Base-by-base conservation (phyloP, 2,113 vertebrate genomes). In the Cinclus cinclus region DNA sequence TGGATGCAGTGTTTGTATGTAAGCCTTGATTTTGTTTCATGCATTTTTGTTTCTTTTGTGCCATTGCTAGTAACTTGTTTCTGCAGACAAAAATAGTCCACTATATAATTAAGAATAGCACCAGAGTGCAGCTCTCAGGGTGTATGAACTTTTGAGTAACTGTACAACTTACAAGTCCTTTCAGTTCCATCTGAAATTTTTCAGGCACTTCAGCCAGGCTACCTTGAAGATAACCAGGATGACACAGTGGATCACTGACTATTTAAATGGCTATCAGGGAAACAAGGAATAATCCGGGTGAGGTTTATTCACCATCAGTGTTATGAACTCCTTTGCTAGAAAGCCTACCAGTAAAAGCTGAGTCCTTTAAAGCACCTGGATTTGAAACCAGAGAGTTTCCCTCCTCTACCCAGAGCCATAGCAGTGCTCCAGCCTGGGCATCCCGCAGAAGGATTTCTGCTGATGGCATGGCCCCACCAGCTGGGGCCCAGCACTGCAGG, bases 381-480 rank as follows among this genome's bases (percentile, higher is more conserved):
- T 87, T 79, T 68, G 30, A 68, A 85, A 64, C 5, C 2, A 2
- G 13, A 23, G 53, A 13, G 13, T 68, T 60, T 68, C 16, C 6
- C 7, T 68, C 6, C 86, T 77, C 25, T 15, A 5, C 25, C 16
- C 24, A 42, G n/a, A 82, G 35, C 6, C 27, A 13, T 6, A 31
- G 20, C 11, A 50, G 10, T 28, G 17, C 28, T 75, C 15, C 33
- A 58, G 25, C 25, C 19, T 64, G 69, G 65, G 15, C 18, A 24
- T 44, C 11, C 53, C 42, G 23, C 25, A 19, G 0, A 6, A 52
- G 28, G 16, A 15, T 53, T 84, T 56, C 37, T 62, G 21, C 33
- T 58, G 47, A 71, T 7, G 23, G 11, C 33, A n/a, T 0, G 1
- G 31, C 37, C 31, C 17, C 13, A 37, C 12, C 53, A 55, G 7